Conservation (phyloP, 2,113 vertebrate genomes). For the Charadrius vociferus region DNA sequence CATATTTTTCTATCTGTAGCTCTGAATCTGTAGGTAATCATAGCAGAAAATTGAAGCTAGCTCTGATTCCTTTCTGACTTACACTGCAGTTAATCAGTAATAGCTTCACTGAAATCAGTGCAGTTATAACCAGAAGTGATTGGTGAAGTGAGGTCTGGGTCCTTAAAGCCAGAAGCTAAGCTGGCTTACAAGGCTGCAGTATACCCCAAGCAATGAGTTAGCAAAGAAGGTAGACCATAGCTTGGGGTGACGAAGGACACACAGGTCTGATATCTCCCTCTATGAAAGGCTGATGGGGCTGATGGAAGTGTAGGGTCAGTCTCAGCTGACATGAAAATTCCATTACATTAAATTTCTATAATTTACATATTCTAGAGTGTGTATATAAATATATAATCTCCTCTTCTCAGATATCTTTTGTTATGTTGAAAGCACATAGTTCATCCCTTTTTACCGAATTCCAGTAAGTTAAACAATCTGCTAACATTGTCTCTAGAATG, state of each 20-base stretch:
- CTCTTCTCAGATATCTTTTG: neutral
- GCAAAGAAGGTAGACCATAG: neutral
- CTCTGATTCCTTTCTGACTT: neutral
- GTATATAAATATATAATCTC: neutral
- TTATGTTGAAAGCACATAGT: neutral
- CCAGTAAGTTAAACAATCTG: neutral
- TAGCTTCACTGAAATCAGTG: neutral
- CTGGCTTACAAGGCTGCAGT: neutral
- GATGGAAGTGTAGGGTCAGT: neutral
- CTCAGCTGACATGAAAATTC: neutral
- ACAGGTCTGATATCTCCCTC: neutral
- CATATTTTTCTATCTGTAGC: neutral
- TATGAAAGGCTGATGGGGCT: neutral
- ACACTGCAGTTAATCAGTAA: neutral
- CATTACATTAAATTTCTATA: neutral
- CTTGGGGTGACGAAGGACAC: neutral
- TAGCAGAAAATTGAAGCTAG: neutral
- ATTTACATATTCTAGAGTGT: neutral
- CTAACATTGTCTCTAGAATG: neutral
- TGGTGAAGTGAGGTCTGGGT: neutral
- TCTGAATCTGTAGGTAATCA: neutral
- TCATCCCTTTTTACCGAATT: neutral
- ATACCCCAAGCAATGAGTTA: neutral
- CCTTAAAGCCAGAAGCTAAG: neutral
- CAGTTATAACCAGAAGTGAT: neutral